Evolutionary conservation across 2,113 vertebrate species (phyloP), one percentile per base, ranked within the genome.

Genomic region (Cheilinus undulatus): DNA sequence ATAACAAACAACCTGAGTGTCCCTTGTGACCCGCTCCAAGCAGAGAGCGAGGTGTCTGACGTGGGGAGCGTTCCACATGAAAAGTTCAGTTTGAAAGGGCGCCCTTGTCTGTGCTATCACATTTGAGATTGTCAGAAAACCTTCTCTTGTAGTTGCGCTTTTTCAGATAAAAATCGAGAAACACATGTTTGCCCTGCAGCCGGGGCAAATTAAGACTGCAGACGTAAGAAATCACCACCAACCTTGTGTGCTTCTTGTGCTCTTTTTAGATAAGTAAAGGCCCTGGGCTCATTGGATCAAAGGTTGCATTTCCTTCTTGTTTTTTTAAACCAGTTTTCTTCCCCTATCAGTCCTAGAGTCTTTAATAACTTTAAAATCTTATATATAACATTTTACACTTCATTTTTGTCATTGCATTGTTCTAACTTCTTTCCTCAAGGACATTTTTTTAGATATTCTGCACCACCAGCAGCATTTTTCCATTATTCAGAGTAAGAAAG

Each of bases 161-260:
- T n/a, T 45, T 85, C 43, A 64, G 86, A 87, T 88, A 83, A 80
- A 80, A 83, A 86, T 86, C 77, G 22, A 71, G 72, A 56, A 90
- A 74, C 87, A 86, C 88, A 89, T 90, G 85, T 86, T 91, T 91
- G 85, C 89, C 91, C 86, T 73, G 89, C 82, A 86, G 90, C 79
- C n/a, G 54, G 5, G 57, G 48, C 53, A 76, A 85, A 90, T 86
- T 86, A 83, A 83, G 79, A 86, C 81, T 76, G 57, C 64, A 80
- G 79, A 88, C 43, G 60, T 82, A 88, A 86, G 80, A 87, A 84
- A 84, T 83, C 72, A 78, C 69, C 72, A 70, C 78, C 79, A 85
- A 80, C 78, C 80, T 85, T 89, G 77, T 88, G 90, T 63, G 62
- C 65, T 84, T 72, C 82, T 89, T 86, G 78, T 89, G 86, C 73